A percentile compares a stretch with the other conserved stretches of the same genome.
Evolutionary conservation across 2,888 invertebrate genomes (phyloP).

Genomic region (Mimachlamys varia): DNA sequence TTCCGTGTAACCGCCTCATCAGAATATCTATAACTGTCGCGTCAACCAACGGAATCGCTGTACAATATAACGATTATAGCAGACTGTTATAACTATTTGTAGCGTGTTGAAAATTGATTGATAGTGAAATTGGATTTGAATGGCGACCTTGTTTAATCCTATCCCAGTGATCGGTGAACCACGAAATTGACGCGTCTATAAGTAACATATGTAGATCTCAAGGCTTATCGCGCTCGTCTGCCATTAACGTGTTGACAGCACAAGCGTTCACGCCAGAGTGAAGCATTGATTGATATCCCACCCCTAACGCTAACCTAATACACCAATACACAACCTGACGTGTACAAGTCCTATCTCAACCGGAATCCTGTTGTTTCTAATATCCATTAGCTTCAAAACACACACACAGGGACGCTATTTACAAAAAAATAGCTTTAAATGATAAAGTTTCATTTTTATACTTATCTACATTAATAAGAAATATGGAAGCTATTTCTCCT

Average conservation of each 20-base stretch:
- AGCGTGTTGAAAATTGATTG: constrained; percentile 1
- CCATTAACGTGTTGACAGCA: background rate
- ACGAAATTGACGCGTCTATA: constrained; percentile 28
- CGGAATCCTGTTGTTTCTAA: constrained; percentile 7
- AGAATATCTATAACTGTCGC: background rate
- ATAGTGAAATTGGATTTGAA: constrained; percentile 17
- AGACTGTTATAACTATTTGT: background rate
- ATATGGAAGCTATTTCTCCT: too few species aligned
- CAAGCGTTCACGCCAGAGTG: constrained; percentile 3
- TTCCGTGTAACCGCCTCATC: background rate
- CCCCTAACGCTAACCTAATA: background rate
- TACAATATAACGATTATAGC: background rate
- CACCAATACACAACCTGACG: background rate
- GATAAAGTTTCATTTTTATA: too few species aligned
- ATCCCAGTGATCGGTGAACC: background rate
- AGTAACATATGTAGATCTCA: constrained; percentile 1
- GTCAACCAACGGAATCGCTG: background rate
- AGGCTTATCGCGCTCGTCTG: background rate
- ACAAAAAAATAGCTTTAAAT: background rate
- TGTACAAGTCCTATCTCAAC: background rate
- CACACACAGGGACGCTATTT: background rate
- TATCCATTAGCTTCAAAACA: background rate
- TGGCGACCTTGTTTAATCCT: background rate
- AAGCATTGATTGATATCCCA: constrained; percentile 7
- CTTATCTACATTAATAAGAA: too few species aligned